Conservation (phyloP, 2,113 vertebrate species). For the Ictalurus furcatus region DNA sequence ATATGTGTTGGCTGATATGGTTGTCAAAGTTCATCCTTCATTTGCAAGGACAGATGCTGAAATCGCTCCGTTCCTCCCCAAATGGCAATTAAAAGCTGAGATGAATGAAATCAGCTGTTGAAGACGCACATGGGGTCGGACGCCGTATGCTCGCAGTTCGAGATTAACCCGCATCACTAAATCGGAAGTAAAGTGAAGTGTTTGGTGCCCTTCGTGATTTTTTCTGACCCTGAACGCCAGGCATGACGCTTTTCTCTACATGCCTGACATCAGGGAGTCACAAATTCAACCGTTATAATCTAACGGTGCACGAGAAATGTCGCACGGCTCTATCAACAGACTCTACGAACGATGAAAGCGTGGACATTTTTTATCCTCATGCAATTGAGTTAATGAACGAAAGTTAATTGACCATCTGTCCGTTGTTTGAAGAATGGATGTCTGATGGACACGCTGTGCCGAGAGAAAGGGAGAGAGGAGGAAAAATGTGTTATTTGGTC, state of each 20-base stretch:
- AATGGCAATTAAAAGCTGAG: slow-evolving; percentile 23
- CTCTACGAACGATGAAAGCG: slow-evolving; percentile 11
- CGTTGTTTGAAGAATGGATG: slow-evolving; percentile 48
- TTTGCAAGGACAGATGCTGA: slow-evolving; percentile 32
- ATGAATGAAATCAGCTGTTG: slow-evolving; percentile 18
- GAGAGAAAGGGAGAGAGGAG: slow-evolving; percentile 9
- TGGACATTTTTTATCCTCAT: slow-evolving; percentile 20
- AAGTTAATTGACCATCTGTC: slow-evolving; percentile 57
- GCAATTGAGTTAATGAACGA: slow-evolving; percentile 48
- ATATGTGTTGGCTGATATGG: not conserved
- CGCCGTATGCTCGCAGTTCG: slow-evolving; percentile 1
- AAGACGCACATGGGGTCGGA: slow-evolving; percentile 1
- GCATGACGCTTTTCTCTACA: not conserved
- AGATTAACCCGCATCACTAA: not conserved
- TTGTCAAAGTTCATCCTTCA: slow-evolving; percentile 14
- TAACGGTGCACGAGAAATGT: not conserved
- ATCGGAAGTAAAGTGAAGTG: not conserved
- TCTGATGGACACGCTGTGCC: slow-evolving; percentile 12
- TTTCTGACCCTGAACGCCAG: slow-evolving; percentile 1
- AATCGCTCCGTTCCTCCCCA: slow-evolving; percentile 22
- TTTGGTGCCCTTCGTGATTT: not conserved
- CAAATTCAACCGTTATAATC: not conserved
- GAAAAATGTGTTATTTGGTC: slow-evolving; percentile 25
- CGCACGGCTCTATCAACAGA: not conserved
- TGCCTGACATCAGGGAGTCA: not conserved